A percentile compares a stretch with the other conserved stretches of the same genome.
Evolutionary conservation across 2,888 invertebrate genomes (phyloP).

Genomic region (Steinernema hermaphroditum): DNA sequence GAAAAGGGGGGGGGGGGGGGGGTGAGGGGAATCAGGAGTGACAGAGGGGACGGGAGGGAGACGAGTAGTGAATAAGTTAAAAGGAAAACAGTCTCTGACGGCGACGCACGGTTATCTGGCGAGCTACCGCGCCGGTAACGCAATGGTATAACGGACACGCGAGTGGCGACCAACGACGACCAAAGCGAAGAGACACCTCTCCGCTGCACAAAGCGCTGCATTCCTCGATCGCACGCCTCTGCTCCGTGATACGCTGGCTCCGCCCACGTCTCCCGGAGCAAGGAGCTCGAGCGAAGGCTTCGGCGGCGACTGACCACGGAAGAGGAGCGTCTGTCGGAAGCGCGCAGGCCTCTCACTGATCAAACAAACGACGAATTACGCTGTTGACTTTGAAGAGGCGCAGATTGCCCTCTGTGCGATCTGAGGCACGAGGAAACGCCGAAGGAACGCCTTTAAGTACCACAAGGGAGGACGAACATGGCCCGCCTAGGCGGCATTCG

Average conservation of each 20-base stretch:
- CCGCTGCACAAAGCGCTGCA: slow-evolving; percentile 10
- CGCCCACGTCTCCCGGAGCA: slow-evolving; percentile 28
- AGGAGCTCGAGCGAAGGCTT: background rate
- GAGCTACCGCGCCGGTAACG: background rate
- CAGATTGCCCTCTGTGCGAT: background rate
- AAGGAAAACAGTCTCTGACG: slow-evolving; percentile 13
- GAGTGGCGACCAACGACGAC: slow-evolving; percentile 28
- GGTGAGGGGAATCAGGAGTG: too few relatives aligned
- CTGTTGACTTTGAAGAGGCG: slow-evolving; percentile 18
- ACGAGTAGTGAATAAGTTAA: background rate
- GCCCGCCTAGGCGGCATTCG: slow-evolving; percentile 2
- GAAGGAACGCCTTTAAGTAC: slow-evolving; percentile 19
- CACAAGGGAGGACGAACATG: background rate
- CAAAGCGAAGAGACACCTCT: slow-evolving; percentile 13
- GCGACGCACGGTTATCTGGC: background rate
- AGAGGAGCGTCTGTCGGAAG: background rate
- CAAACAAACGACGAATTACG: slow-evolving; percentile 25
- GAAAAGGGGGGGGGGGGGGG: too few relatives aligned
- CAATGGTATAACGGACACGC: slow-evolving; percentile 5
- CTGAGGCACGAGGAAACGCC: background rate
- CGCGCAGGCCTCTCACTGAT: too few relatives aligned
- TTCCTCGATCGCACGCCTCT: background rate
- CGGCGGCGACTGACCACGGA: background rate
- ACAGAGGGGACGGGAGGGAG: background rate
- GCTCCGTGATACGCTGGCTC: slow-evolving; percentile 14